Evolutionary conservation across 2,888 invertebrate genomes (phyloP), one percentile per base, ranked within the genome.

Genomic region (Smittia aterrima): DNA sequence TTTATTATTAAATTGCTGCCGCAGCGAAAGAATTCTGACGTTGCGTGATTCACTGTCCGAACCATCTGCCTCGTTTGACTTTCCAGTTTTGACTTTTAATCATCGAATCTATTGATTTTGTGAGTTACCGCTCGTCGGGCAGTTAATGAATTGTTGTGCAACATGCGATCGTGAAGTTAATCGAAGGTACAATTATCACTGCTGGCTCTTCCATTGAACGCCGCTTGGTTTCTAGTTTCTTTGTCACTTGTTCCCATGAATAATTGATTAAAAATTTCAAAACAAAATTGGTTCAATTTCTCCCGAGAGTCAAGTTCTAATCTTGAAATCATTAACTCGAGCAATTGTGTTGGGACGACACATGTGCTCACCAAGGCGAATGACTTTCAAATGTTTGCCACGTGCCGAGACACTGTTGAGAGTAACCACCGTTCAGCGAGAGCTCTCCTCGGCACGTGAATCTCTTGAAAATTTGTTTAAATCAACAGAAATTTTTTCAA

Each of bases 251-350:
- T 27, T 66, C 16, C 16, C 32, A 27, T 25, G 27, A 66, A 27
- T 25, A 66, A 41, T 67, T 20, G 6, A 18, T 40, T 16, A 6
- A 20, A 40, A 38, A 67, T 67, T 32, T n/a, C 11, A 27, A 67
- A 47, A n/a, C n/a, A n/a, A 68, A 68, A 54, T 71, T 71, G 27
- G 32, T 25, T 54, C 24, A 58, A 58, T 53, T 47, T 54, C 70
- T 24, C 66, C 53, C 70, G 54, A 58, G 58, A 72, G 72, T 72
- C 72, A 72, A 72, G 13, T 72, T 72, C 18, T 72, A 70, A 72
- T 72, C 58, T 38, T 38, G 18, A 40, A 72, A 38, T 72, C 18
- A 72, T 70, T 53, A 54, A 70, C 53, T 70, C 70, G 18, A 70
- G 24, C 27, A 4, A 54, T 41, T 25, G 25, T 32, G 54, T 25